A percentile compares a stretch with the other conserved stretches of the same genome.
These are phyloP conservation scores for Heliconius eleuchia DNA, from an alignment of 1,140 invertebrate species.

Conservation along the genomic window DNA sequence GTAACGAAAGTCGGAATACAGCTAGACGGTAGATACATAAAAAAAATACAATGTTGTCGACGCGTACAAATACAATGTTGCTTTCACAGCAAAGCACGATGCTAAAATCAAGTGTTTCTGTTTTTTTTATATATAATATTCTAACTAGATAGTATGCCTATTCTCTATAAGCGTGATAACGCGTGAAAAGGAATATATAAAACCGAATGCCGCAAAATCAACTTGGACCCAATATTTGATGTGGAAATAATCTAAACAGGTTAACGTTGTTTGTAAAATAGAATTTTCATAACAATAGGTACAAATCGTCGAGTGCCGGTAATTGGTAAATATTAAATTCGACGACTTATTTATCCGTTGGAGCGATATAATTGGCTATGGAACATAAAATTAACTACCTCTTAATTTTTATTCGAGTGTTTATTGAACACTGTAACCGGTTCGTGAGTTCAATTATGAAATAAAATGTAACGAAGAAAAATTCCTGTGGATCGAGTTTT, in stretches of 20 bases:
- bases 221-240: neutral
- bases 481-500: neutral
- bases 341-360: conserved; percentile 36
- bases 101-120: too few species aligned
- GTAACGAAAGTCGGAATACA: too few species aligned
- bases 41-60: too few species aligned
- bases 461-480: neutral
- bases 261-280: neutral
- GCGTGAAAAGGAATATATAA: neutral
- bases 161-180: too few species aligned
- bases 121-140: too few species aligned
- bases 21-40: too few species aligned
- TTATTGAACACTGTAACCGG: conserved; percentile 26
- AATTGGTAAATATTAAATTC: conserved; percentile 37
- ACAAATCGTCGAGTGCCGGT: conserved; percentile 17
- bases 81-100: too few species aligned
- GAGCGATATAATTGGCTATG: conserved; percentile 37
- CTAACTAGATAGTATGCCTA: too few species aligned
- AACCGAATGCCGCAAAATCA: neutral
- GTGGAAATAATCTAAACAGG: neutral
- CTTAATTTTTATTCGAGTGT: conserved; percentile 40
- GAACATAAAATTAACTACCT: conserved; percentile 36
- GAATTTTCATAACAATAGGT: conserved; percentile 12
- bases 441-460: conserved; percentile 21
- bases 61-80: too few species aligned